Evolutionary conservation across 2,797 vertebrate species (phyloP), one percentile per base, ranked within the genome.

Genomic region (Apodemus agrarius): DNA sequence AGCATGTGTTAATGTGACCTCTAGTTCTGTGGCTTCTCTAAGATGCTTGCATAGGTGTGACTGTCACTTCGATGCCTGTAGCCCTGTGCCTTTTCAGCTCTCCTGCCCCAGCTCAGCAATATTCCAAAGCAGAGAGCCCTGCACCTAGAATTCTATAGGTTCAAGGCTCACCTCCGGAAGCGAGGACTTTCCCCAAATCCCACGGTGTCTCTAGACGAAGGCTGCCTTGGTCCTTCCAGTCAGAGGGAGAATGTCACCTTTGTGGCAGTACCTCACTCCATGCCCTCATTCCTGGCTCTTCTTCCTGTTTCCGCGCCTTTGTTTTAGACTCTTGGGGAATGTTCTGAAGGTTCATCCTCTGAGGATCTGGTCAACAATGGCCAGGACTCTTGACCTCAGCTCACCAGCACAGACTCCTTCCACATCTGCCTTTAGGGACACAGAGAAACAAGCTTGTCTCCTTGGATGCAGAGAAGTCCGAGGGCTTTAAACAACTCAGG

Each of bases 71-170:
- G 34, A 13, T 8, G 16, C 22, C 29, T 43, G 80, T 2, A 43
- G 79, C 49, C 49, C 26, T 34, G 14, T 24, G 13, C 4, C 37
- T 1, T 1, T 1, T 2, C 6, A 21, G 34, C 5, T 7, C 0
- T 46, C 6, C n/a, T 37, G 10, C 37, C 19, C 40, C 12, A n/a
- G 8, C 11, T 85, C 57, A 40, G n/a, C 12, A 37, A 72, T 8
- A 29, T 29, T 8, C 26, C 26, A 6, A 31, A 3, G 3, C 10
- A 72, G 5, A 37, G 4, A 29, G 17, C 3, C 22, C 14, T 40
- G 40, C 31, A 37, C 17, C 72, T 46, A 52, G 54, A 52, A 49
- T 46, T 92, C 11, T 76, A 1, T 6, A 5, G 8, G 17, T 59
- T 37, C 13, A 26, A 69, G 63, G 19, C 19, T 34, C 11, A n/a